These are phyloP conservation scores for Scolopax rusticola DNA, from an alignment of 2,797 vertebrate genomes.

Conservation along the genomic window DNA sequence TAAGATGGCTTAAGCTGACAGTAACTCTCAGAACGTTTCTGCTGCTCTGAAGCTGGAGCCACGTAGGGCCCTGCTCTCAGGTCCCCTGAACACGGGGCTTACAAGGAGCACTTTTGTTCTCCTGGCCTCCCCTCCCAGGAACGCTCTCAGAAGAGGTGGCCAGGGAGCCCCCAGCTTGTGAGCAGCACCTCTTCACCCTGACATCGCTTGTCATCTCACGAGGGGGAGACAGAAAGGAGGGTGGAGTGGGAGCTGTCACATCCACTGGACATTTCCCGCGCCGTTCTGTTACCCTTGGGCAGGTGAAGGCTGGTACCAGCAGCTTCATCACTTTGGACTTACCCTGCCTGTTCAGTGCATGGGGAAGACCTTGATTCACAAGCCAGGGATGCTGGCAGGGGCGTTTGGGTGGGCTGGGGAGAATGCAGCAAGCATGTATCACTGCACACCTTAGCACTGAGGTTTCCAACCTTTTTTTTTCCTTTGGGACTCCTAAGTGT, in stretches of 20 bases:
- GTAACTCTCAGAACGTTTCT: not conserved
- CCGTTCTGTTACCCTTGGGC: not conserved
- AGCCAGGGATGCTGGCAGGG: not conserved
- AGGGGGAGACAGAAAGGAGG: not conserved
- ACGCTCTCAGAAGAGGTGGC: not conserved
- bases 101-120: not conserved
- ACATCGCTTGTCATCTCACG: not conserved
- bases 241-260: slow-evolving; percentile 40
- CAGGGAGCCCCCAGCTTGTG: not conserved
- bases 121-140: not conserved
- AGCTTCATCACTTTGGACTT: not conserved
- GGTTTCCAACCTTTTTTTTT: not conserved
- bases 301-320: slow-evolving; percentile 9
- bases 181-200: not conserved
- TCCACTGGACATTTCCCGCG: not conserved
- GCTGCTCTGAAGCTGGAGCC: not conserved
- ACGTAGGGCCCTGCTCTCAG: not conserved
- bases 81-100: not conserved
- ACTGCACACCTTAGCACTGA: not conserved
- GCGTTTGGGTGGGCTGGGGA: accelerated
- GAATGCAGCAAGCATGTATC: not conserved
- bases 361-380: not conserved
- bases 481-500: not conserved
- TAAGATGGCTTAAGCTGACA: slow-evolving; percentile 9
- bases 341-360: not conserved